Conservation (phyloP, 2,113 vertebrate genomes). For the Psittacula cyanocephala region DNA sequence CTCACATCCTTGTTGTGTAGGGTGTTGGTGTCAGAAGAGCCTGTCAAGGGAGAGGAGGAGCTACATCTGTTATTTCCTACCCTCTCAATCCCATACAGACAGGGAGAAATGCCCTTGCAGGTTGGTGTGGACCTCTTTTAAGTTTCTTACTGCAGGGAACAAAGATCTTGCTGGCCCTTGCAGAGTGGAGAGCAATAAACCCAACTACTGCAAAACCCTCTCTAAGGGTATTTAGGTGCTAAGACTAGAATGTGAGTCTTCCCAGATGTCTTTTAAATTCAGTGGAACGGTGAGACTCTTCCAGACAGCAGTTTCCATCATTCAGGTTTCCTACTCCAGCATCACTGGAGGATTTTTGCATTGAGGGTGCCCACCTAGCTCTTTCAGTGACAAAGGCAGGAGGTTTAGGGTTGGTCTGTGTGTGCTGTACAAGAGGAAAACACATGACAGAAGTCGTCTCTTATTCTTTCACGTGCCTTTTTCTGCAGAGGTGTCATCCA, state of each 20-base stretch:
- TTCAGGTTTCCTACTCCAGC: not conserved
- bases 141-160: not conserved
- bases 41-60: not conserved
- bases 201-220: not conserved
- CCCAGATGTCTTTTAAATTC: not conserved
- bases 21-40: not conserved
- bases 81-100: not conserved
- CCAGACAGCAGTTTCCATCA: not conserved
- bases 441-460: not conserved
- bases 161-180: not conserved
- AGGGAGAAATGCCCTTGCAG: not conserved
- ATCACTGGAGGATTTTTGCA: not conserved
- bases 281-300: not conserved
- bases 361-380: not conserved
- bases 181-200: not conserved
- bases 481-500: not conserved
- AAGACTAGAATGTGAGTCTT: not conserved
- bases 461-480: not conserved
- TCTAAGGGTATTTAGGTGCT: not conserved
- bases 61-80: not conserved
- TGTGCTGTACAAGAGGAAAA: accelerated
- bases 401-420: not conserved
- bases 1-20: accelerated
- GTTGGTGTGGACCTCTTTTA: not conserved
- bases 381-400: not conserved